These are phyloP conservation scores for Taenaris catops DNA, from an alignment of 2,888 invertebrate species.

Conservation along the genomic window DNA sequence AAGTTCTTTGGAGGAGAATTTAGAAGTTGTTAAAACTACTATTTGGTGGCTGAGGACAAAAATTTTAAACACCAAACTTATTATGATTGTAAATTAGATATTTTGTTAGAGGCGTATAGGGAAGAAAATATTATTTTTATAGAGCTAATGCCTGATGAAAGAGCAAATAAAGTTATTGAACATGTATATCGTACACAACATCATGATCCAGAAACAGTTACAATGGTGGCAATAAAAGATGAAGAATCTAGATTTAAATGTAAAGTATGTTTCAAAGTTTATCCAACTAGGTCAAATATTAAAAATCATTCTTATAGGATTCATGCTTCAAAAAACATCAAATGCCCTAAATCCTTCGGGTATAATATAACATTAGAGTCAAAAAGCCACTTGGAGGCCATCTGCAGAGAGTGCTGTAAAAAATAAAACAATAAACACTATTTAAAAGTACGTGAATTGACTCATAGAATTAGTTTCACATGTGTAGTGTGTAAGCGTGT, in stretches of 20 bases:
- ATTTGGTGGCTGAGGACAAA: not conserved
- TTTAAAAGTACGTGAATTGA: not conserved
- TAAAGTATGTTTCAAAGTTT: slow-evolving; percentile 1
- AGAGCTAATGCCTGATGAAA: not conserved
- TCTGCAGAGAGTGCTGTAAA: slow-evolving; percentile 1
- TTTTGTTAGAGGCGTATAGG: not conserved
- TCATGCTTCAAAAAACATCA: slow-evolving; percentile 1
- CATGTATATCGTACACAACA: too few species aligned
- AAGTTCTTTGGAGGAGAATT: not conserved
- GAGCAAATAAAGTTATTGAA: not conserved
- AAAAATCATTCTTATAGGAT: not conserved
- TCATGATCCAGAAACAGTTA: not conserved
- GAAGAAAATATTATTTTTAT: not conserved
- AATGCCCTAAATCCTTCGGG: slow-evolving; percentile 2
- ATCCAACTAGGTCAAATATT: not conserved
- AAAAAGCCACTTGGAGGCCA: not conserved
- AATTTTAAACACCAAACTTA: not conserved
- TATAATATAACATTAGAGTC: not conserved
- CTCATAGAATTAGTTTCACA: not conserved
- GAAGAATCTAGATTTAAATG: not conserved
- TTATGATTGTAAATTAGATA: slow-evolving; percentile 1
- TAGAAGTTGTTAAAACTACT: not conserved
- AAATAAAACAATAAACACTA: not conserved
- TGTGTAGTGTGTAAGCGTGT: slow-evolving; percentile 1
- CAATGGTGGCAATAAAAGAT: slow-evolving; percentile 1